Conservation (phyloP, 2,888 invertebrate genomes). For the Hemaris fuciformis region DNA sequence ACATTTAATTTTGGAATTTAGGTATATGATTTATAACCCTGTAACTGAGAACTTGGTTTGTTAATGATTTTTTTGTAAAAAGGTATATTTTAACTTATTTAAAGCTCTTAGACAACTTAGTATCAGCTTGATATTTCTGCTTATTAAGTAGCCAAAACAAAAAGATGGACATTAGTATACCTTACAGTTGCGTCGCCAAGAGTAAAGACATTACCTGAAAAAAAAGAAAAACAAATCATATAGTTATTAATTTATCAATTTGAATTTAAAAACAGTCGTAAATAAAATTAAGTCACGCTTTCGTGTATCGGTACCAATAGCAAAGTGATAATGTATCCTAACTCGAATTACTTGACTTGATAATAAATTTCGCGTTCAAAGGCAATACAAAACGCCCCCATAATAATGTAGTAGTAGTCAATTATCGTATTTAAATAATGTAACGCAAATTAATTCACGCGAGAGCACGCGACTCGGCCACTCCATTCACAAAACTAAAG, state of each 20-base stretch:
- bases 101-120: too few relatives aligned
- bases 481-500: conserved; percentile 59
- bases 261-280: conserved; percentile 8
- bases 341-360: conserved; percentile 20
- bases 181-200: not conserved
- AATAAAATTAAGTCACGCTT: conserved; percentile 9
- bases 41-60: too few relatives aligned
- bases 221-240: conserved; percentile 19
- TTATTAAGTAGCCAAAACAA: too few relatives aligned
- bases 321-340: not conserved
- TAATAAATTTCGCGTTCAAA: conserved; percentile 27
- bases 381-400: conserved; percentile 50
- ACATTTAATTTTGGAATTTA: not conserved
- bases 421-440: conserved; percentile 70
- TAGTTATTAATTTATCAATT: conserved; percentile 23
- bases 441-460: conserved; percentile 63
- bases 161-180: too few relatives aligned
- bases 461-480: conserved; percentile 56
- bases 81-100: too few relatives aligned
- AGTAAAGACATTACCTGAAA: conserved; percentile 35
- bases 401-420: conserved; percentile 59
- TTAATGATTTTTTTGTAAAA: too few relatives aligned
- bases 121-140: too few relatives aligned
- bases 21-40: too few relatives aligned
- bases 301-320: not conserved